Base-by-base conservation (phyloP, 2,888 invertebrate species). In the Lycophotia porphyrea region DNA sequence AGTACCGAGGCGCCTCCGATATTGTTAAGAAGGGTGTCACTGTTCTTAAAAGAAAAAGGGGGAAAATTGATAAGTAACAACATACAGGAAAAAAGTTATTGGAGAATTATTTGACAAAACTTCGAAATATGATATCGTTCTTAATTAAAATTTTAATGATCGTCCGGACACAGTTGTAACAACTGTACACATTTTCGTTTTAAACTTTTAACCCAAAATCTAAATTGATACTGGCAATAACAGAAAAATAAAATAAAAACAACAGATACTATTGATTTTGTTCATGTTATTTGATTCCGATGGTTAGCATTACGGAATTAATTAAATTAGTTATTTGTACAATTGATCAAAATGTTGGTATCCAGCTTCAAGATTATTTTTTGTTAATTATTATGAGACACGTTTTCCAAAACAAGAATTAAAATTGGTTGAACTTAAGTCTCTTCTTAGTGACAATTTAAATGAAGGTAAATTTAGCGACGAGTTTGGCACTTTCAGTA, bases 101-200 rank as follows among this genome's bases (percentile, higher is more conserved):
- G 47, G 15, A n/a, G 15, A 55, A 55, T 31, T 52, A 36, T 27
- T 42, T 18, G 15, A 69, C 5, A 31, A 42, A 80, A 55, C 39
- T 68, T 58, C 13, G 66, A 60, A 81, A 74, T 39, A 39, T 31
- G 74, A 83, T 34, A 63, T 24, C 24, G 47, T 31, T 70, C 21
- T 13, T 68, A 64, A 79, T 83, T 70, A 74, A 67, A 83, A 74
- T 74, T 78, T 71, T 81, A 71, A 83, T 60, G 70, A 31, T 21
- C 27, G 42, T 63, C 39, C n/a, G 9, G 21, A 58, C 47, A 39
- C 15, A 15, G 18, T 13, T 65, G 11, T 67, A 11, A 5, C 15
- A 66, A 44, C 31, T 78, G 77, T n/a, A 13, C 2, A 47, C 8
- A 34, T 49, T 70, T 61, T 63, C 0, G 5, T 49, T 24, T 15